These are phyloP conservation scores for Scrobipalpa costella DNA, from an alignment of 2,888 invertebrate genomes.

Conservation along the genomic window DNA sequence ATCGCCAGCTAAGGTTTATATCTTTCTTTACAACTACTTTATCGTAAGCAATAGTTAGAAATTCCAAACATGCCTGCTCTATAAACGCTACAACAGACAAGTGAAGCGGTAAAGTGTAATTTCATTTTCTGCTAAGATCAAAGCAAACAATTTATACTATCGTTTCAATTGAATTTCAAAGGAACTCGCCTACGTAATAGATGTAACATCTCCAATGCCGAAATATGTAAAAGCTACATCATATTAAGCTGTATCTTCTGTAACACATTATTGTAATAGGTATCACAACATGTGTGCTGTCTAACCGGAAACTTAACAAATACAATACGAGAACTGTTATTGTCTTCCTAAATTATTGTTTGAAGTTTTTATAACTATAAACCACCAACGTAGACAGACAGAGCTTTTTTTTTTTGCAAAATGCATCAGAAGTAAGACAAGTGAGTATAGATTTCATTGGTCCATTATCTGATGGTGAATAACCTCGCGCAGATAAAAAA, in stretches of 20 bases:
- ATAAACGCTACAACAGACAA: neutral
- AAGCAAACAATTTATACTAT: conserved; percentile 9
- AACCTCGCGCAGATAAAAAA: conserved; percentile 30
- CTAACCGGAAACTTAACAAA: conserved; percentile 64
- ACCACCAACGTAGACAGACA: conserved; percentile 59
- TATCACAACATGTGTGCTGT: conserved; percentile 51
- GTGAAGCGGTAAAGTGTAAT: neutral
- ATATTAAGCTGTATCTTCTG: neutral
- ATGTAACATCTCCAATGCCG: neutral
- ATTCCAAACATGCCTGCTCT: neutral
- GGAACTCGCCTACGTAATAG: neutral
- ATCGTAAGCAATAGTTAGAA: neutral
- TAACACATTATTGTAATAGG: neutral
- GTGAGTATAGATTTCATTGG: conserved; percentile 32
- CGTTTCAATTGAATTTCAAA: conserved; percentile 29
- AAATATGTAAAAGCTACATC: neutral
- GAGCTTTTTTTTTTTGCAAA: conserved; percentile 22
- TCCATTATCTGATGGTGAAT: conserved; percentile 36
- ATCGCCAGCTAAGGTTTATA: neutral
- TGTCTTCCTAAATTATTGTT: conserved; percentile 60
- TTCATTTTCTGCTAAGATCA: conserved; percentile 4
- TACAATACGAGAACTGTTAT: conserved; percentile 57
- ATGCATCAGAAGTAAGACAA: neutral
- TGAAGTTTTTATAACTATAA: conserved; percentile 51
- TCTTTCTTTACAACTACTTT: neutral